A percentile compares a stretch with the other conserved stretches of the same genome.
Conservation (phyloP, 1,140 invertebrate genomes). For the Macrobrachium nipponense region DNA sequence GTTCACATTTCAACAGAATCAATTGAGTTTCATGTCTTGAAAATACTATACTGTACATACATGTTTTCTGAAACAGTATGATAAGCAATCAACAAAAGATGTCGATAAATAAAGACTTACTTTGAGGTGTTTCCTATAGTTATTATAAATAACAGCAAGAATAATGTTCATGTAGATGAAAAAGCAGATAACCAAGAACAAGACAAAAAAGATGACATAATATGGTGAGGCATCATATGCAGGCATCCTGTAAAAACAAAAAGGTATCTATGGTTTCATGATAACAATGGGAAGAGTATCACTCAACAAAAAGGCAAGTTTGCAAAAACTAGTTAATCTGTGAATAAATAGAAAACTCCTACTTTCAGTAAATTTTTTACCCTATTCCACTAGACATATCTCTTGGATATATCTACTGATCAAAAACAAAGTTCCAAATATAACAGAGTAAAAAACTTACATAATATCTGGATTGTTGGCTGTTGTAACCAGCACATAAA, state of each 20-base stretch:
- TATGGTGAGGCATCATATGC: slow-evolving; percentile 65
- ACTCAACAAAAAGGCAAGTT: background rate
- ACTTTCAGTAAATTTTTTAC: no score
- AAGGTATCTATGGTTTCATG: no score
- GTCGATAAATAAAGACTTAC: slow-evolving; percentile 66
- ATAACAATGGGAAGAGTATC: background rate
- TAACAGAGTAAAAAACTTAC: slow-evolving; percentile 67
- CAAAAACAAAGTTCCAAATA: background rate
- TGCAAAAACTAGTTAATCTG: background rate
- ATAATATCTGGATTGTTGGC: slow-evolving; percentile 74
- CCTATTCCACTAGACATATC: no score
- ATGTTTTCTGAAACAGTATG: no score
- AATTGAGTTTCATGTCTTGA: no score
- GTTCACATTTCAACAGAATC: no score
- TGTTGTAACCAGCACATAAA: slow-evolving; percentile 73
- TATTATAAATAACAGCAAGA: slow-evolving; percentile 73
- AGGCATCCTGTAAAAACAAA: slow-evolving; percentile 70
- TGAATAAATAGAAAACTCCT: no score
- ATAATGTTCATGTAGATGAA: slow-evolving; percentile 74
- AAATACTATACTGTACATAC: no score
- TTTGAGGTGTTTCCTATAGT: slow-evolving; percentile 72
- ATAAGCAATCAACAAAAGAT: no score
- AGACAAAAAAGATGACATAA: slow-evolving; percentile 70
- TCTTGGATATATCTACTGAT: background rate
- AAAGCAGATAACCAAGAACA: slow-evolving; percentile 71